Base-by-base conservation (phyloP, 1,140 invertebrate genomes). In the Sipha flava region DNA sequence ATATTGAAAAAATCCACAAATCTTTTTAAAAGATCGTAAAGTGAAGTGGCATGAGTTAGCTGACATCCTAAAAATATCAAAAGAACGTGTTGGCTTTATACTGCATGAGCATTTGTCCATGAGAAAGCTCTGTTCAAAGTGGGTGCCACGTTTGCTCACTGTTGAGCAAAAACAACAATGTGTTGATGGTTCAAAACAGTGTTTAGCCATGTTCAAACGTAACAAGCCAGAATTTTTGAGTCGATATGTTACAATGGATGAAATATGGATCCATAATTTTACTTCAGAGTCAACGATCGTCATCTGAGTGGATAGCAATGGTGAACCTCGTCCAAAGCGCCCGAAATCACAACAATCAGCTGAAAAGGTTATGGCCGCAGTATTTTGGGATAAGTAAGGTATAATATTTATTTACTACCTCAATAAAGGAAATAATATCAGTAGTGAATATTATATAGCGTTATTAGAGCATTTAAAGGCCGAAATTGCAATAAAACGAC, bases 321-420 rank as follows among this genome's bases (percentile, higher is more conserved):
- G n/a, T n/a, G n/a, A n/a, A n/a, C n/a, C n/a, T n/a, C n/a, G n/a
- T n/a, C n/a, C n/a, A 62, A 52, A 79, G 59, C 82, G 83, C 72
- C 66, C 79, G 54, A 81, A 82, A 81, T 75, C 80, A 12, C n/a
- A 43, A 37, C 75, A 79, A 31, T 83, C 82, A 31, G 81, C 79
- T 9, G 68, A 75, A 37, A 85, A 85, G 75, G 68, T 84, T 43
- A 81, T 85, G 79, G 80, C 81, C 34, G 80, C 82, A 21, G 82
- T 84, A 31, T 84, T 85, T 82, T 85, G 82, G 82, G 82, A 83
- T 83, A 80, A 82, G 81, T 81, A 82, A 82, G 83, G 83, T 83
- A 82, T 84, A 62, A 80, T 86, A 10, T 83, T 85, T 77, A 84
- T 84, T 80, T 85, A 88, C 84, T 87, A 86, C 84, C 85, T 88